phyloP scores from a whole-genome alignment of 2,797 vertebrate genomes.

The Emys orbicularis region DNA sequence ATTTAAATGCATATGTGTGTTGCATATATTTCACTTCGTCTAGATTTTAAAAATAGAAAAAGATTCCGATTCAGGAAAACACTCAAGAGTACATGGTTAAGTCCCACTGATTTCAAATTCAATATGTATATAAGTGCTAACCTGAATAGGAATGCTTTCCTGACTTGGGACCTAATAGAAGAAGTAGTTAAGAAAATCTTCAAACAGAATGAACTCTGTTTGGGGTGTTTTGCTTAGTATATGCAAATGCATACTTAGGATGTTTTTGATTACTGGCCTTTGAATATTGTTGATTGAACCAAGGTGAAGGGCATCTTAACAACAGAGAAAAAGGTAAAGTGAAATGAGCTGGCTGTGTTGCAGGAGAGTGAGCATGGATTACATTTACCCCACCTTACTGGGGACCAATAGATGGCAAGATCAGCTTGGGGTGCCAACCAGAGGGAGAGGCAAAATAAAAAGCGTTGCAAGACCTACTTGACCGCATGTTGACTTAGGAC shows the following conservation, averaged over 20 bases:
- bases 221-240: not conserved
- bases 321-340: accelerated
- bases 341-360: accelerated
- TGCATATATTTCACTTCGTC: not conserved
- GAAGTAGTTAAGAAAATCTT: not conserved
- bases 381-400: not conserved
- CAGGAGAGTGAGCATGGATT: not conserved
- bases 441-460: accelerated
- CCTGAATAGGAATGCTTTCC: not conserved
- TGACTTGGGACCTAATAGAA: accelerated
- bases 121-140: not conserved
- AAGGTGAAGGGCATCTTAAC: accelerated
- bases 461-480: not conserved
- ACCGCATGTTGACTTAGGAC: not conserved
- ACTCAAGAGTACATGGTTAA: not conserved
- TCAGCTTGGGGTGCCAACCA: not conserved
- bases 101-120: not conserved
- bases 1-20: not conserved
- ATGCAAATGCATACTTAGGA: not conserved
- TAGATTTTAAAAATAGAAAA: not conserved
- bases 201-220: not conserved
- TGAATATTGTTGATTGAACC: not conserved
- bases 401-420: not conserved
- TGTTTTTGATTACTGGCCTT: not conserved
- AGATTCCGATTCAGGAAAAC: not conserved